Conservation (phyloP, 1,140 invertebrate genomes). For the Apis cerana region DNA sequence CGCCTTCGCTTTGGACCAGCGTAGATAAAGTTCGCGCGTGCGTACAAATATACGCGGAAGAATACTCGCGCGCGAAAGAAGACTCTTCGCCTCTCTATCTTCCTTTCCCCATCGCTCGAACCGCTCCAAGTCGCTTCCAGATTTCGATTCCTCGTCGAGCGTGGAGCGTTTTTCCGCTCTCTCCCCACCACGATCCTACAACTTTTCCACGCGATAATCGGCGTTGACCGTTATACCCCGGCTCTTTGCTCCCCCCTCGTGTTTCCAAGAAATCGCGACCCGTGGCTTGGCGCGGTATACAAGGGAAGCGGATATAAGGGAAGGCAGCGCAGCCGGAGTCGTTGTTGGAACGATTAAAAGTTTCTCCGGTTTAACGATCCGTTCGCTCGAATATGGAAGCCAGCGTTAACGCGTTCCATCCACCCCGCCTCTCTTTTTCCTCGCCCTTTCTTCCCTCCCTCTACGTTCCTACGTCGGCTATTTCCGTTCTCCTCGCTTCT, state of each 20-base stretch:
- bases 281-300: not conserved
- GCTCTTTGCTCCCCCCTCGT: not conserved
- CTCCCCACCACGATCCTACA: too few relatives aligned
- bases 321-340: slow-evolving; percentile 22
- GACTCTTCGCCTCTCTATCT: not conserved
- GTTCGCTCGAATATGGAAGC: slow-evolving; percentile 43
- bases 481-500: slow-evolving; percentile 21
- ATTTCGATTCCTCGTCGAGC: not conserved
- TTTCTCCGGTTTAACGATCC: slow-evolving; percentile 60
- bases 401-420: not conserved
- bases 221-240: slow-evolving; percentile 2
- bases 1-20: slow-evolving; percentile 23
- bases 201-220: slow-evolving; percentile 49
- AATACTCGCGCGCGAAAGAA: slow-evolving; percentile 21
- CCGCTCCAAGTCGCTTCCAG: not conserved
- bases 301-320: slow-evolving; percentile 49
- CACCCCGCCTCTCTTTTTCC: not conserved
- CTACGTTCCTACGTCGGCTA: slow-evolving; percentile 43
- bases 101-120: too few relatives aligned
- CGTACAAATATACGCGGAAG: slow-evolving; percentile 36
- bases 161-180: too few relatives aligned
- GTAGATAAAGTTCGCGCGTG: slow-evolving; percentile 29
- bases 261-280: slow-evolving; percentile 38
- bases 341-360: slow-evolving; percentile 56
- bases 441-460: slow-evolving; percentile 12